Base-by-base conservation (phyloP, 1,140 invertebrate species). In the Heliconius nattereri region DNA sequence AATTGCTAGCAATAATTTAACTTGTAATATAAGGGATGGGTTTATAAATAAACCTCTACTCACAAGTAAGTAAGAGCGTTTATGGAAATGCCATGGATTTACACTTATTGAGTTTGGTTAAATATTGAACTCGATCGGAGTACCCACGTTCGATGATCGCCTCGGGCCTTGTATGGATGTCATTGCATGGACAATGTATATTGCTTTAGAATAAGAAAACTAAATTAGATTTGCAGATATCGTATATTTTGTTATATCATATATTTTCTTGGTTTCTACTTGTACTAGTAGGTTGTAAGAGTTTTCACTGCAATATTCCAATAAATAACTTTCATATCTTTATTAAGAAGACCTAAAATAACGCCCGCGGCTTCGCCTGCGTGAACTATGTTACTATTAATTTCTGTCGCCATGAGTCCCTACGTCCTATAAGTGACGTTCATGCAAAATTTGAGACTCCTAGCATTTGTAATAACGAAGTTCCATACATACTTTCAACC, bases 1-100 rank as follows among this genome's bases (percentile, higher is more conserved):
- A 91, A 92, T 92, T 89, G 90, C 89, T 80, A 84, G 85, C 85
- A 86, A 93, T 93, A 93, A 91, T 90, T 93, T 87, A 92, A 86
- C 80, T 37, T 80, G 87, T 87, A 90, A 89, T 91, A 86, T 90
- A 89, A 87, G 84, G 87, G 89, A 90, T 90, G 86, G 84, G 88
- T 90, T 89, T 93, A 92, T 92, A 93, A 92, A 93, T 92, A 93
- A 91, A 90, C 82, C 83, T 75, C 83, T 85, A 83, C 79, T 83
- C 82, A 83, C 80, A 84, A 80, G 82, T 85, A 86, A 89, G 88
- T 89, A 86, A 85, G 84, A 88, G 83, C 88, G 85, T 89, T 91
- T 91, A 91, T 91, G 89, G 87, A 89, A 90, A 92, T 89, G 83
- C 83, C 84, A 81, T 83, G 88, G 90, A 92, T 92, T 92, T 92